A percentile compares a stretch with the other conserved stretches of the same genome.
Conservation (phyloP, 2,888 invertebrate species). For the Pyrocoelia pectoralis region DNA sequence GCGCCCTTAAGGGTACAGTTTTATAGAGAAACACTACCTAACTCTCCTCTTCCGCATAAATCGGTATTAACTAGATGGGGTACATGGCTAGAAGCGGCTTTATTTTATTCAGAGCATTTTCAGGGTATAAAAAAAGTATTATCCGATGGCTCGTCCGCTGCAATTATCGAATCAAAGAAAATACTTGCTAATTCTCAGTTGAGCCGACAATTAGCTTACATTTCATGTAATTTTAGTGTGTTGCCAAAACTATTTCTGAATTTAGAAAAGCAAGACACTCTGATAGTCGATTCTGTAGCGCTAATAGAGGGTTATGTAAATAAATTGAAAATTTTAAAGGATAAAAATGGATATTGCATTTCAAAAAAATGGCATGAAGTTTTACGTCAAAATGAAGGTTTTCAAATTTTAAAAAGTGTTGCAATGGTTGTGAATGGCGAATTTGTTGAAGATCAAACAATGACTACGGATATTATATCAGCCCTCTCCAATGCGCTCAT, state of each 20-base stretch:
- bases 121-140: slow-evolving; percentile 9
- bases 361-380: too few relatives aligned
- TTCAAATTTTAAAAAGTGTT: slow-evolving; percentile 7
- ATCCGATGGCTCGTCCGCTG: neutral
- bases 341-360: neutral
- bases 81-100: neutral
- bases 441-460: slow-evolving; percentile 3
- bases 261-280: slow-evolving; percentile 5
- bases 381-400: too few relatives aligned
- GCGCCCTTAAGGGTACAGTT: slow-evolving; percentile 41
- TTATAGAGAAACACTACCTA: slow-evolving; percentile 46
- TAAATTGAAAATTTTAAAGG: neutral
- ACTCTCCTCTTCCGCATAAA: slow-evolving; percentile 45
- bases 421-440: slow-evolving; percentile 1
- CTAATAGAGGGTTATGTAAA: neutral
- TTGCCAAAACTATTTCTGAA: slow-evolving; percentile 3
- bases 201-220: slow-evolving; percentile 1
- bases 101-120: slow-evolving; percentile 9
- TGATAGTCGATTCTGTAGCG: neutral
- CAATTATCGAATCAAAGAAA: neutral
- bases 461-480: slow-evolving; percentile 9
- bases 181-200: slow-evolving; percentile 8
- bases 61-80: slow-evolving; percentile 35
- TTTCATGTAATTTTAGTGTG: slow-evolving; percentile 9
- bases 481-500: too few relatives aligned